Percentiles rank a stretch among this genome's conserved stretches.
phyloP scores from a whole-genome alignment of 2,888 invertebrate genomes.

The Crocallis elinguaria region DNA sequence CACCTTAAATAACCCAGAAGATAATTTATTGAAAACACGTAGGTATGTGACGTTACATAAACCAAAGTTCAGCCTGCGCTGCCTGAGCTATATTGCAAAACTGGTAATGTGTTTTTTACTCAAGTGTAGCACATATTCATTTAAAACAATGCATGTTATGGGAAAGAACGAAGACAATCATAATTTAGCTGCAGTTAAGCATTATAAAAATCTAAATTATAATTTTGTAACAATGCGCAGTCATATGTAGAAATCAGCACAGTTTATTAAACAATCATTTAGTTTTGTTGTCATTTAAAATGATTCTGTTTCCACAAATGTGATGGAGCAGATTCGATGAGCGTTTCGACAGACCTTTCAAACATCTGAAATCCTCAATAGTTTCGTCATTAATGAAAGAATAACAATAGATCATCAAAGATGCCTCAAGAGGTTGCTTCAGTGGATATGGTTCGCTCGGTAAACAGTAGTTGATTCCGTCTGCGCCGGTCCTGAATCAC shows the following conservation, averaged over 20 bases:
- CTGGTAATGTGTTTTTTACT: conserved; percentile 65
- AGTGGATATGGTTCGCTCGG: conserved; percentile 58
- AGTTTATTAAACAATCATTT: conserved; percentile 15
- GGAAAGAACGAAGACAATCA: conserved; percentile 63
- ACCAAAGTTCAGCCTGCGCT: conserved; percentile 34
- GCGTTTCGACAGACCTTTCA: conserved; percentile 18
- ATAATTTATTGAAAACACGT: conserved; percentile 44
- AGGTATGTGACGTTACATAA: conserved; percentile 34
- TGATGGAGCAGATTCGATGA: background rate
- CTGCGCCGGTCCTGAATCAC: conserved; percentile 46
- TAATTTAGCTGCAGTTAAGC: conserved; percentile 55
- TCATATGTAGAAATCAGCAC: conserved; percentile 32
- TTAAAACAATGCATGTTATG: conserved; percentile 69
- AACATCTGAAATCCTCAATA: conserved; percentile 42
- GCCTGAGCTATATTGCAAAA: conserved; percentile 59
- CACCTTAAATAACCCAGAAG: conserved; percentile 32
- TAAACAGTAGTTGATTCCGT: conserved; percentile 48
- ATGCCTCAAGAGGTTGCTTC: conserved; percentile 60
- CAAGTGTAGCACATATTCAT: conserved; percentile 62
- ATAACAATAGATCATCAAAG: conserved; percentile 79
- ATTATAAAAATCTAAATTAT: conserved; percentile 57
- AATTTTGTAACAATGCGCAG: conserved; percentile 61
- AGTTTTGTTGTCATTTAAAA: background rate
- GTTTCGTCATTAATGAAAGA: conserved; percentile 70
- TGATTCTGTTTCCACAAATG: background rate